Base-by-base conservation (phyloP, 2,113 vertebrate genomes). In the Calonectris borealis region DNA sequence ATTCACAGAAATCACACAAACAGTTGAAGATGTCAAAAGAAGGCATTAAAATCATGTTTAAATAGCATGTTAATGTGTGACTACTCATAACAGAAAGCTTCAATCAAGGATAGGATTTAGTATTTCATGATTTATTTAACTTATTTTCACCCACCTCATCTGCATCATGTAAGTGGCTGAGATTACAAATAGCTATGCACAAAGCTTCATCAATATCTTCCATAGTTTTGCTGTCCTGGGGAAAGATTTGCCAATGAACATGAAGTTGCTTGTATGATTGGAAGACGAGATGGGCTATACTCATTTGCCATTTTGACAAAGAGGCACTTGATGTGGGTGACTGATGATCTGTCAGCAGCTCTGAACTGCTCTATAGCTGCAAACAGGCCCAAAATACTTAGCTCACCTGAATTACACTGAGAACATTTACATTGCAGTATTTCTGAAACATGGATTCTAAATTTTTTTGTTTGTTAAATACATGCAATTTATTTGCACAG, bases 131-230 rank as follows among this genome's bases (percentile, higher is more conserved):
- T 48, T 38, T 40, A 81, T 80, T 69, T 34, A 54, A 83, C 6
- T 71, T 46, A 42, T 86, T 87, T 95, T 96, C 51, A 96, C 86
- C 76, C 73, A 98, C 98, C 97, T 98, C 73, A 2, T 97, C 75
- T 69, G 97, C 94, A 80, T 79, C 90, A 70, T 65, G 51, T 80
- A 98, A 94, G 78, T 83, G 91, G 49, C 94, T 80, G 84, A 98
- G 97, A 91, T 97, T 98, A 87, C 22, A 66, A 85, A 83, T 10
- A 85, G 97, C 98, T 88, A 94, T 38, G 69, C 79, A 73, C 90
- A 98, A 89, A 80, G 97, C 98, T 96, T 97, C 96, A 84, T 98
- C 97, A 71, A 98, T 92, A 83, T 97, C 98, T 92, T 97, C 96
- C 10, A 44, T 6, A 83, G 66, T 84, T 95, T 75, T 90, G 36